Conservation (phyloP, 64 coral and sea anemone species). For the Acropora tenuis region DNA sequence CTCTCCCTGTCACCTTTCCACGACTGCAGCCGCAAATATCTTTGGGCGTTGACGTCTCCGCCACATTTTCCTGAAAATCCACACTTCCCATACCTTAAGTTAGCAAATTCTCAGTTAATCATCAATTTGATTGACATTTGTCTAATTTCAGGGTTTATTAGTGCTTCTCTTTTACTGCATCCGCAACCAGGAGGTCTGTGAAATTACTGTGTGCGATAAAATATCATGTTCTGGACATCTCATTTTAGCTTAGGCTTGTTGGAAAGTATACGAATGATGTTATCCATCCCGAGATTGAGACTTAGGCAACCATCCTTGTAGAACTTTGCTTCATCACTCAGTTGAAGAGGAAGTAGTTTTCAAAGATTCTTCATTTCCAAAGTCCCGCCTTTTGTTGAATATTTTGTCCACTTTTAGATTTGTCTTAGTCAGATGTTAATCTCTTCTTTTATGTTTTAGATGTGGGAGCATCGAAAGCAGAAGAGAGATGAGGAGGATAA, state of each 20-base stretch:
- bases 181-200: conserved; percentile 75
- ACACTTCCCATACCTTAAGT: no score
- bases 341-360: no score
- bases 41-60: no score
- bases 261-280: background rate
- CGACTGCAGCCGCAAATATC: background rate
- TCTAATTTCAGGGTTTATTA: conserved; percentile 55
- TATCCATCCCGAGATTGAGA: no score
- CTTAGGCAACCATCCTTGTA: no score
- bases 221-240: background rate
- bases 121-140: no score
- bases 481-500: conserved; percentile 73
- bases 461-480: conserved; percentile 73
- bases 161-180: conserved; percentile 81
- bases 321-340: no score
- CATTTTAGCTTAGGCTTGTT: background rate
- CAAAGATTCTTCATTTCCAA: no score
- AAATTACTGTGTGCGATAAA: background rate
- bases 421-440: background rate
- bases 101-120: no score
- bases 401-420: no score
- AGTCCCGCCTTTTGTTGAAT: no score
- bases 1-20: background rate
- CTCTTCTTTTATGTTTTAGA: conserved; percentile 23
- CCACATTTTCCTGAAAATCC: no score